A percentile compares a stretch with the other conserved stretches of the same genome.
phyloP scores from a whole-genome alignment of 2,113 vertebrate species.

The Aythya baeri region DNA sequence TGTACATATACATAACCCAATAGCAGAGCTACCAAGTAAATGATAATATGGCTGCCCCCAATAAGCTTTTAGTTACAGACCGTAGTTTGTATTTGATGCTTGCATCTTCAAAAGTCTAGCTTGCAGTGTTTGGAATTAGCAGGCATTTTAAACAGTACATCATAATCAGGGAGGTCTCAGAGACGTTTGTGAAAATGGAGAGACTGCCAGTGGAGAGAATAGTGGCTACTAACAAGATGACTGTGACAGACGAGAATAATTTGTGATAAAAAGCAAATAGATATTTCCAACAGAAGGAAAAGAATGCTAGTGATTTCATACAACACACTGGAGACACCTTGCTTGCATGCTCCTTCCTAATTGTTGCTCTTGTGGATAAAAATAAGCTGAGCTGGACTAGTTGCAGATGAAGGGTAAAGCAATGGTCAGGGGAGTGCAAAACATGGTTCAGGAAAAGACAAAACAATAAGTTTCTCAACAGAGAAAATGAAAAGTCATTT shows the following conservation, averaged over 20 bases:
- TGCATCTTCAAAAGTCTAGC: background rate
- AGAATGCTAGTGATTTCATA: background rate
- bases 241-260: background rate
- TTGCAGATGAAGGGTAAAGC: background rate
- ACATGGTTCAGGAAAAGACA: background rate
- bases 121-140: background rate
- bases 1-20: slow-evolving; percentile 30
- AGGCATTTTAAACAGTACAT: background rate
- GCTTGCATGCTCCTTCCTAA: background rate
- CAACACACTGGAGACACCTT: background rate
- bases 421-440: background rate
- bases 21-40: slow-evolving; percentile 46
- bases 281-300: background rate
- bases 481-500: background rate
- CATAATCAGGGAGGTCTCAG: rapidly evolving
- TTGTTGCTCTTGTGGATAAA: background rate
- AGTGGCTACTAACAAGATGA: background rate
- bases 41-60: slow-evolving; percentile 23
- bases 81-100: background rate
- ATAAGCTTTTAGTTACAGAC: slow-evolving; percentile 52
- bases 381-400: background rate
- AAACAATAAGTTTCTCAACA: background rate
- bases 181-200: background rate
- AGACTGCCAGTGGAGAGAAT: background rate
- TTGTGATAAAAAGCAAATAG: background rate